Evolutionary conservation across 2,888 invertebrate genomes (phyloP).

Genomic region (Chalcis sispes): DNA sequence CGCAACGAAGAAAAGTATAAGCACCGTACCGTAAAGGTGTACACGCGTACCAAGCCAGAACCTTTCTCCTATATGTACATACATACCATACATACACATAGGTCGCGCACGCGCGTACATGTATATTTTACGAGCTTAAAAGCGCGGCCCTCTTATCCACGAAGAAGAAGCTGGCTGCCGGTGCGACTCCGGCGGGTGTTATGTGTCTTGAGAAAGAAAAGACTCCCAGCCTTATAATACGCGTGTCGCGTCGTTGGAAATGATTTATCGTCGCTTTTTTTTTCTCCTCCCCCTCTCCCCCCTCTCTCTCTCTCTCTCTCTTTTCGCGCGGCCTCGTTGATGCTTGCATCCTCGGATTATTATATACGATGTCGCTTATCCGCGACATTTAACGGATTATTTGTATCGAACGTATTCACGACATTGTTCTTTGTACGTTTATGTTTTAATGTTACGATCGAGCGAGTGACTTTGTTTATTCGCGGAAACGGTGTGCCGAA

Average conservation of each 20-base stretch:
- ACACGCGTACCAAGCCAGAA: not conserved
- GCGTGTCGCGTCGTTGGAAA: constrained; percentile 1
- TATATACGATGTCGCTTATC: no score
- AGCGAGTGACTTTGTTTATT: no score
- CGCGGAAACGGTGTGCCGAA: no score
- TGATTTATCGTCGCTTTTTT: constrained; percentile 37
- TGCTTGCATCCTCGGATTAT: not conserved
- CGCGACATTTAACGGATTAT: no score
- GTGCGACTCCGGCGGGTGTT: not conserved
- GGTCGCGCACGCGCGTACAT: constrained; percentile 51
- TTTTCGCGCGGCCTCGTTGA: no score
- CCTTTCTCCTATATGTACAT: no score
- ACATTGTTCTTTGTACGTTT: no score
- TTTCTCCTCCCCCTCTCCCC: not conserved
- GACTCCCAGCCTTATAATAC: no score
- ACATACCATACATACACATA: no score
- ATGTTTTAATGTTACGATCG: no score
- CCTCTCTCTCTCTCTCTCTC: no score
- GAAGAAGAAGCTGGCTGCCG: not conserved
- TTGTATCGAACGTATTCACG: no score
- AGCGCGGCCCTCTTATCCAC: constrained; percentile 70
- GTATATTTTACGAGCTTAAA: constrained; percentile 71
- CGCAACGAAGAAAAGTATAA: constrained; percentile 41
- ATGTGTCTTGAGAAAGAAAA: not conserved
- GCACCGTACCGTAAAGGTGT: constrained; percentile 34